phyloP scores from a whole-genome alignment of 2,888 invertebrate species.

The Philaethria dido region DNA sequence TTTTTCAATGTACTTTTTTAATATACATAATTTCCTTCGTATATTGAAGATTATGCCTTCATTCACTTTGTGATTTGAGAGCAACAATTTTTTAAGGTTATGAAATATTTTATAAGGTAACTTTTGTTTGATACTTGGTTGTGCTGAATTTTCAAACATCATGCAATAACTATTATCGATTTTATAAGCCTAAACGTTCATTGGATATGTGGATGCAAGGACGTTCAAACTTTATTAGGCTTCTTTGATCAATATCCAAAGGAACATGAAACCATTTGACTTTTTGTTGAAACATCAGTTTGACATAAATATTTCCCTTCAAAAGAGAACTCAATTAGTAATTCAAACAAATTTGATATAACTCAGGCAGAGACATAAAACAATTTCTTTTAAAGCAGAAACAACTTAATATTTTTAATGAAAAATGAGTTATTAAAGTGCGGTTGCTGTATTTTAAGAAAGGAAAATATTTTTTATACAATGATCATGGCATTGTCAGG shows the following conservation, averaged over 20 bases:
- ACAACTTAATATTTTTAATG: background rate
- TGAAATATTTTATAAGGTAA: background rate
- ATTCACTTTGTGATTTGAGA: background rate
- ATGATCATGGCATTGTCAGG: background rate
- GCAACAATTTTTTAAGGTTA: background rate
- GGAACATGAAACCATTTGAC: conserved; percentile 19
- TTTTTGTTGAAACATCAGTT: conserved; percentile 7
- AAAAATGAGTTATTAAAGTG: background rate
- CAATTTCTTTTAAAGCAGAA: background rate
- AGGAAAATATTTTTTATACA: background rate
- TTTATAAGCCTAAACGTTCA: conserved; percentile 32
- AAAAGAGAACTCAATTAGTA: background rate
- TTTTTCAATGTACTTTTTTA: conserved; percentile 30
- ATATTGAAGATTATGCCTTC: conserved; percentile 18
- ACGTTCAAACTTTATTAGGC: conserved; percentile 32
- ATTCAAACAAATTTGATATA: conserved; percentile 6
- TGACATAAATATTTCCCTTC: background rate
- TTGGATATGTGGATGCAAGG: conserved; percentile 35
- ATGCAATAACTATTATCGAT: conserved; percentile 30
- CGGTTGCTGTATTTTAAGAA: background rate
- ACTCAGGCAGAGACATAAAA: background rate
- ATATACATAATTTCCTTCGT: conserved; percentile 24
- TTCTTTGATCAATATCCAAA: conserved; percentile 33
- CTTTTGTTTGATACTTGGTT: background rate
- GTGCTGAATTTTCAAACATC: conserved; percentile 4